Evolutionary conservation across 2,113 vertebrate genomes (phyloP).

Genomic region (Equus przewalskii): DNA sequence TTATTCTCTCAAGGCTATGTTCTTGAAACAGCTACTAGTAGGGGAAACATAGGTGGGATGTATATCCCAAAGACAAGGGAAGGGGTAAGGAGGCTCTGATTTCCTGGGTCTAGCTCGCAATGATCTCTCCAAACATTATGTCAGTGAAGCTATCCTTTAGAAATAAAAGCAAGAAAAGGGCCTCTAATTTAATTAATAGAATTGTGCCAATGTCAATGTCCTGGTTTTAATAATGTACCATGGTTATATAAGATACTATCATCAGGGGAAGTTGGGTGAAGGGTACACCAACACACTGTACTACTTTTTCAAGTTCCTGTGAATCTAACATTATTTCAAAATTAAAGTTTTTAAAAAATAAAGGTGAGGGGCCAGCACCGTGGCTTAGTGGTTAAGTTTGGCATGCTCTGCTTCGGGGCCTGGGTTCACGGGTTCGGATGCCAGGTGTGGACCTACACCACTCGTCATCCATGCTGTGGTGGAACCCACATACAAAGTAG

Average conservation of each 20-base stretch:
- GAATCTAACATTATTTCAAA: conserved; percentile 11
- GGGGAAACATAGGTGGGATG: neutral
- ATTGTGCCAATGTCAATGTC: neutral
- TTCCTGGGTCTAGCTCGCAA: neutral
- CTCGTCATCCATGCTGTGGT: too few species aligned
- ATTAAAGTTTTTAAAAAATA: neutral
- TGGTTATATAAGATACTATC: neutral
- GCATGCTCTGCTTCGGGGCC: too few species aligned
- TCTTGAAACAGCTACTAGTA: neutral
- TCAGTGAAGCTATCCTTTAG: neutral
- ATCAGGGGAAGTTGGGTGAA: neutral
- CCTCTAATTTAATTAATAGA: neutral
- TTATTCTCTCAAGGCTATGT: neutral
- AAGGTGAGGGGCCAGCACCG: neutral
- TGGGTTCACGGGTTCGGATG: too few species aligned
- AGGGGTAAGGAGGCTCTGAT: neutral
- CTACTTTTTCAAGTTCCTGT: neutral
- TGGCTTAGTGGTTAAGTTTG: too few species aligned
- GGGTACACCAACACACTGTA: neutral
- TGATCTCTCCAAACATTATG: neutral
- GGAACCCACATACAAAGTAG: too few species aligned
- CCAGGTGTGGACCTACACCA: too few species aligned
- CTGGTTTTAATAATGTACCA: neutral
- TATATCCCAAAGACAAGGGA: neutral
- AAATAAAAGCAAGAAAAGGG: neutral